These are phyloP conservation scores for Lepus oiostolus DNA, from an alignment of 2,797 vertebrate genomes.

Conservation along the genomic window DNA sequence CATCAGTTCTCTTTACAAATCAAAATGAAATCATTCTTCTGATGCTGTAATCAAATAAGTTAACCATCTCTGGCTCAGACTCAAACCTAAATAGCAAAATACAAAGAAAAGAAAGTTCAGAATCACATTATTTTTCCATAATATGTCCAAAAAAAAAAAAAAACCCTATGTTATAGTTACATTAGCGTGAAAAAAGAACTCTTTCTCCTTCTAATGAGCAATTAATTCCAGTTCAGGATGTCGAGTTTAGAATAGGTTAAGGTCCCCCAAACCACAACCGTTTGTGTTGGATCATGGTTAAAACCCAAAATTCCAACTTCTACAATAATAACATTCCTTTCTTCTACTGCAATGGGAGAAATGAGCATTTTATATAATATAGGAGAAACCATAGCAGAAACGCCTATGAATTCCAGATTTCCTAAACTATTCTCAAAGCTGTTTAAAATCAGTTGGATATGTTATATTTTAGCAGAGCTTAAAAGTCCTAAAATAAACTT, in stretches of 20 bases:
- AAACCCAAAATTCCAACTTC: constrained; percentile 89
- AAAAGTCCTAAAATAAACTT: constrained; percentile 73
- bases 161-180: constrained; percentile 81
- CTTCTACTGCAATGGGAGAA: constrained; percentile 89
- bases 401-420: constrained; percentile 87
- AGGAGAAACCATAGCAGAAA: constrained; percentile 87
- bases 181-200: constrained; percentile 86
- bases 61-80: constrained; percentile 85
- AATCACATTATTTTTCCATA: constrained; percentile 90
- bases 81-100: constrained; percentile 86
- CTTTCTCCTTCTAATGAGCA: constrained; percentile 89
- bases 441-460: constrained; percentile 81
- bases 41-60: constrained; percentile 86
- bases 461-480: constrained; percentile 72
- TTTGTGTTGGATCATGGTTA: constrained; percentile 89
- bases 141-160: constrained; percentile 85
- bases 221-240: constrained; percentile 90
- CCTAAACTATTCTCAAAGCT: constrained; percentile 77
- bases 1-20: constrained; percentile 80
- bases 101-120: constrained; percentile 87
- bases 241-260: constrained; percentile 87
- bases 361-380: constrained; percentile 88
- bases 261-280: constrained; percentile 87
- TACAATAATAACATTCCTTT: constrained; percentile 90
- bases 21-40: constrained; percentile 84